phyloP scores from a whole-genome alignment of 2,113 vertebrate genomes.

The Cyprinus carpio region DNA sequence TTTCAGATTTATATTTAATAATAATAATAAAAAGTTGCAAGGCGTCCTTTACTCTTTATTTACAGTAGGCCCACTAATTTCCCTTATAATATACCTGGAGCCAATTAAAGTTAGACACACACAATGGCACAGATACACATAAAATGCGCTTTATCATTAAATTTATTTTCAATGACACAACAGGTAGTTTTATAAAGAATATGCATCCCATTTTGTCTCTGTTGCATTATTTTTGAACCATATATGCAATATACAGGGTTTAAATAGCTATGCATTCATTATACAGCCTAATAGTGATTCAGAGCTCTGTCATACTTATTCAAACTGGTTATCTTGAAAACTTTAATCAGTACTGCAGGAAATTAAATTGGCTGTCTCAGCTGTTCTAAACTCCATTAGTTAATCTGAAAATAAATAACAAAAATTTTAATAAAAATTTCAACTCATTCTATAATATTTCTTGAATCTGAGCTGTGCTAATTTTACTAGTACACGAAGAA shows the following conservation, averaged over 20 bases:
- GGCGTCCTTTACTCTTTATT: background rate
- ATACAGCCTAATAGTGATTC: background rate
- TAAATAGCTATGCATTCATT: too few species aligned
- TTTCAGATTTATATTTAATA: too few species aligned
- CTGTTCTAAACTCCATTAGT: slow-evolving; percentile 1
- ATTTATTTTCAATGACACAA: background rate
- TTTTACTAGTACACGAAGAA: background rate
- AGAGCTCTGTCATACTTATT: background rate
- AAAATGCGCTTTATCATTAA: background rate
- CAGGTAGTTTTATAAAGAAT: background rate
- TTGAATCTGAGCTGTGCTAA: too few species aligned
- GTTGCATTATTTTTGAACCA: background rate
- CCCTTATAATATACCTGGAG: background rate
- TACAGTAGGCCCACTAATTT: background rate
- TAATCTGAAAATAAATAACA: background rate
- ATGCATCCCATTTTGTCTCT: background rate
- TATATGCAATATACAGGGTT: background rate
- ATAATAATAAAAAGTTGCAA: too few species aligned
- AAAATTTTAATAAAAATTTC: background rate
- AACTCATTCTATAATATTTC: background rate
- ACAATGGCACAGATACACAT: background rate
- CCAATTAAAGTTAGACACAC: background rate
- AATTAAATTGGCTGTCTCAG: background rate
- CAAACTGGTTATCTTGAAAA: background rate
- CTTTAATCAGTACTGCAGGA: background rate